Evolutionary conservation across 1,140 invertebrate genomes (phyloP), one percentile per base, ranked within the genome.

Genomic region (Heliconius nattereri): DNA sequence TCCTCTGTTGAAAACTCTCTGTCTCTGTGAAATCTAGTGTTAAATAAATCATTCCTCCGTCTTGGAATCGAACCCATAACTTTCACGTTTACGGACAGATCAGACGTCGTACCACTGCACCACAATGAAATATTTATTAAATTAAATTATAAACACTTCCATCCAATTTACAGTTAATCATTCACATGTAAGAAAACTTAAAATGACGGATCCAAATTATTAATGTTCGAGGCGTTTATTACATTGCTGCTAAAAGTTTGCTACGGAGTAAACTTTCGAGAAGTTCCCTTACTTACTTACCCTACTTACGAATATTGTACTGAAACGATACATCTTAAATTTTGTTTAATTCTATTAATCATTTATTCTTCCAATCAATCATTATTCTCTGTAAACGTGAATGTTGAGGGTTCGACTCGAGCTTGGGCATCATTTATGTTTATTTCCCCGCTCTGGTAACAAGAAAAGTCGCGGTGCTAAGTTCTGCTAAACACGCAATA

Each of bases 161-260:
- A 29, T 66, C n/a, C 13, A 13, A 66, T 23, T 66, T 29, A 66
- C 60, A 66, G 23, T 66, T 66, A 66, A 66, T 66, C 60, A 66
- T 66, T 66, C 60, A 66, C 60, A 66, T 66, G 60, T 66, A 66
- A 29, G 60, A 9, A 66, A 66, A 66, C 60, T 66, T 29, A 66
- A 66, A 29, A 29, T 26, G 60, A 66, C 60, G 60, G 60, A 16
- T 66, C 13, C 35, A 66, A 66, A 66, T 66, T 66, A 29, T 29
- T 66, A 29, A 66, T 29, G 60, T 66, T 66, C 60, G 11, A 29
- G 60, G 60, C 60, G 60, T 66, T 60, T 66, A 66, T 66, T 66
- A 66, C 60, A 6, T 66, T 66, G 60, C 60, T 16, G 60, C 60
- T 29, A 66, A 66, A 66, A 66, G 60, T 29, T 66, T 66, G 26